Percentiles rank a stretch among this genome's conserved stretches.
Evolutionary conservation across 2,797 vertebrate genomes (phyloP).

Genomic region (Hippocampus kuda): DNA sequence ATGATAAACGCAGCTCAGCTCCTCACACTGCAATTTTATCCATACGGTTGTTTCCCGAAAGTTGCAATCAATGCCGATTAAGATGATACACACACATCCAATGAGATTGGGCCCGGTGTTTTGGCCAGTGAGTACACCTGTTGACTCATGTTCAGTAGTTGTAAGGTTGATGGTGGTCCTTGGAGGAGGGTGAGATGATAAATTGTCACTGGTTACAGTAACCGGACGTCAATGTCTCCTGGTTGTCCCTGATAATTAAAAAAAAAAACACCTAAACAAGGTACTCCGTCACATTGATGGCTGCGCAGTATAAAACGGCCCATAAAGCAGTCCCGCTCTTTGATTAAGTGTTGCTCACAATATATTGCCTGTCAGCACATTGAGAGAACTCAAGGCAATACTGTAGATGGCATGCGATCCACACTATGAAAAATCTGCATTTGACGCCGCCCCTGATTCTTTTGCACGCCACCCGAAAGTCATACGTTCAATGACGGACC

Average conservation of each 20-base stretch:
- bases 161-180: not conserved
- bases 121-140: not conserved
- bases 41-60: not conserved
- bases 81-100: not conserved
- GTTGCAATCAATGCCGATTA: not conserved
- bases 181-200: not conserved
- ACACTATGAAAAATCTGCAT: not conserved
- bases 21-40: not conserved
- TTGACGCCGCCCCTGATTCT: not conserved
- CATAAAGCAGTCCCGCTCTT: not conserved
- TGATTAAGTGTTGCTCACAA: not conserved
- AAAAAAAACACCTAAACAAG: not conserved
- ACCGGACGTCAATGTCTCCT: not conserved
- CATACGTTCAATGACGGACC: not conserved
- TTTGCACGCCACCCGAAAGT: not conserved
- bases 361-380: not conserved
- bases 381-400: not conserved
- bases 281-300: constrained; percentile 1
- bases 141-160: not conserved
- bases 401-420: not conserved
- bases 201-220: constrained; percentile 2
- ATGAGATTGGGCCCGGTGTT: not conserved
- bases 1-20: too few relatives aligned
- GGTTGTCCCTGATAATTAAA: not conserved
- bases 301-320: not conserved